These are phyloP conservation scores for Podabrus alpinus DNA, from an alignment of 2,888 invertebrate species.

Conservation along the genomic window DNA sequence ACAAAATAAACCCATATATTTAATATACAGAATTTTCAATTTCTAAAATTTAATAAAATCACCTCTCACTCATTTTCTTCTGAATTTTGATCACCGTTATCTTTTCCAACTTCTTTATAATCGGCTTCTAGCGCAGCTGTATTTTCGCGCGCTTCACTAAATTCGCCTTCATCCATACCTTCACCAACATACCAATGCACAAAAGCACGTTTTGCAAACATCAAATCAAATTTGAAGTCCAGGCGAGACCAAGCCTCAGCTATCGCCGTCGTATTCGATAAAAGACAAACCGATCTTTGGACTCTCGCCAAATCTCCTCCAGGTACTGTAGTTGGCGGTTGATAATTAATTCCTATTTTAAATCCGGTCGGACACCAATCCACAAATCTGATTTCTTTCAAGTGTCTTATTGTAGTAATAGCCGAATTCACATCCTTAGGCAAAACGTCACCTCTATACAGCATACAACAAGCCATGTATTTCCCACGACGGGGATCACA, in stretches of 20 bases:
- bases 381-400: slow-evolving; percentile 52
- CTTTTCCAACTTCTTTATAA: slow-evolving; percentile 53
- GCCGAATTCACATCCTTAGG: slow-evolving; percentile 61
- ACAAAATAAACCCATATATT: neutral
- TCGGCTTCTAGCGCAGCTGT: slow-evolving; percentile 66
- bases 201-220: slow-evolving; percentile 72
- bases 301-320: slow-evolving; percentile 52
- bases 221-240: slow-evolving; percentile 70
- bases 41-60: neutral
- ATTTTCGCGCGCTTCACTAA: slow-evolving; percentile 62
- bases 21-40: neutral
- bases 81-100: neutral
- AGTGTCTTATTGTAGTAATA: slow-evolving; percentile 59
- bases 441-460: slow-evolving; percentile 54
- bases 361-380: slow-evolving; percentile 49
- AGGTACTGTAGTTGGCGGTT: slow-evolving; percentile 63
- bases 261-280: slow-evolving; percentile 44
- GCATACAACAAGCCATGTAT: slow-evolving; percentile 59
- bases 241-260: slow-evolving; percentile 53
- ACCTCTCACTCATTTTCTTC: neutral
- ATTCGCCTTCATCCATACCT: slow-evolving; percentile 61
- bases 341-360: slow-evolving; percentile 58
- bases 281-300: slow-evolving; percentile 14
- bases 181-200: slow-evolving; percentile 68
- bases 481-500: slow-evolving; percentile 62